phyloP scores from a whole-genome alignment of 1,140 invertebrate genomes.

The Hyles vespertilio region DNA sequence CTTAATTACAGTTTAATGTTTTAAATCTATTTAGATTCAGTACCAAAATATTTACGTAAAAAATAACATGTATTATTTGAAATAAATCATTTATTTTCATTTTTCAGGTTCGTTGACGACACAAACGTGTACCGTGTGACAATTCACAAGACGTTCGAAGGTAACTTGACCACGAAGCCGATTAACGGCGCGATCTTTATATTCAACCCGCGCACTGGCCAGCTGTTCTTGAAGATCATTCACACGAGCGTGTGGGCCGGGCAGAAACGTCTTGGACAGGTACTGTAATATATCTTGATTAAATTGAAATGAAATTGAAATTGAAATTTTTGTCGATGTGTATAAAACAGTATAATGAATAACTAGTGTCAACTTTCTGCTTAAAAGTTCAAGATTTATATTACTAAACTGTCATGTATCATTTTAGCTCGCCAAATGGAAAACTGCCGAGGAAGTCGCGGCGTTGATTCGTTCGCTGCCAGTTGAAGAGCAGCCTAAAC shows the following conservation, averaged over 20 bases:
- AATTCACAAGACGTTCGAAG: conserved; percentile 99
- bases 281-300: too few species aligned
- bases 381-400: background rate
- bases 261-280: conserved; percentile 92
- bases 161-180: conserved; percentile 99
- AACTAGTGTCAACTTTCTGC: background rate
- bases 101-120: conserved; percentile 93
- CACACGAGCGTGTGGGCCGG: conserved; percentile 99
- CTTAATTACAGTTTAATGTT: too few species aligned
- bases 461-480: conserved; percentile 98
- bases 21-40: too few species aligned
- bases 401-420: background rate
- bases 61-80: too few species aligned
- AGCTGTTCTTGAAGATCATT: conserved; percentile 99
- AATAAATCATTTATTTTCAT: too few species aligned
- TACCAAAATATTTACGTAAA: too few species aligned
- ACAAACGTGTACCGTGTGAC: conserved; percentile 99
- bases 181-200: conserved; percentile 99
- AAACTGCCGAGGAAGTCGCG: conserved; percentile 99
- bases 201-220: conserved; percentile 99
- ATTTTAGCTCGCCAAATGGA: conserved; percentile 96
- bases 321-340: too few species aligned
- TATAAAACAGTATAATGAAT: background rate
- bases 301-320: too few species aligned
- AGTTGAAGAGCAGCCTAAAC: conserved; percentile 99